These are phyloP conservation scores for Strongylocentrotus purpuratus DNA, from an alignment of 35 echinoderm and acorn worm genomes.

Conservation along the genomic window DNA sequence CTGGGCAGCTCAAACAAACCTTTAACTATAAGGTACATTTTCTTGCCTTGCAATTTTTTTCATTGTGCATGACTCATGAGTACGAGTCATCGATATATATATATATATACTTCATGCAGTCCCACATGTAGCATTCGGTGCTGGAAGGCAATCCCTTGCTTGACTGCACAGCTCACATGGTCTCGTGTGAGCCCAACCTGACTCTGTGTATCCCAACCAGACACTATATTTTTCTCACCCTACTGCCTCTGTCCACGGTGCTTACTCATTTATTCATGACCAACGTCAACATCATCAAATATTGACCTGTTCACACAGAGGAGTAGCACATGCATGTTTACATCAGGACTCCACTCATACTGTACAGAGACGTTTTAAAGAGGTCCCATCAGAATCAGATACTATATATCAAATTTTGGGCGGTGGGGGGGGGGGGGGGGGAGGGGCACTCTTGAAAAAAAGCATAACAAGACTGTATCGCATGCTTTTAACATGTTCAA, in stretches of 20 bases:
- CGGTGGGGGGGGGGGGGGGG: too few relatives aligned
- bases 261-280: not conserved
- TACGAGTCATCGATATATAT: not conserved
- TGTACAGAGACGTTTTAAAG: not conserved
- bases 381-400: not conserved
- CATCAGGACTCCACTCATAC: not conserved
- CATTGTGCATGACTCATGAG: not conserved
- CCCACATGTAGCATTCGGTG: not conserved
- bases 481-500: too few relatives aligned
- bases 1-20: too few relatives aligned
- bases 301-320: not conserved
- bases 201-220: not conserved
- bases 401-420: too few relatives aligned
- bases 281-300: not conserved
- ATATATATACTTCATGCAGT: too few relatives aligned
- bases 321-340: too few relatives aligned
- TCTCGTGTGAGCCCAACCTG: not conserved
- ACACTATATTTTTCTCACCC: not conserved
- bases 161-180: not conserved
- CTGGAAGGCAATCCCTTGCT: not conserved
- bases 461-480: too few relatives aligned
- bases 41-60: too few relatives aligned
- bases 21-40: too few relatives aligned
- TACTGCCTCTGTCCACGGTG: not conserved
- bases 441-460: too few relatives aligned